phyloP scores from a whole-genome alignment of 1,140 invertebrate species.

The Rhynchophorus ferrugineus region DNA sequence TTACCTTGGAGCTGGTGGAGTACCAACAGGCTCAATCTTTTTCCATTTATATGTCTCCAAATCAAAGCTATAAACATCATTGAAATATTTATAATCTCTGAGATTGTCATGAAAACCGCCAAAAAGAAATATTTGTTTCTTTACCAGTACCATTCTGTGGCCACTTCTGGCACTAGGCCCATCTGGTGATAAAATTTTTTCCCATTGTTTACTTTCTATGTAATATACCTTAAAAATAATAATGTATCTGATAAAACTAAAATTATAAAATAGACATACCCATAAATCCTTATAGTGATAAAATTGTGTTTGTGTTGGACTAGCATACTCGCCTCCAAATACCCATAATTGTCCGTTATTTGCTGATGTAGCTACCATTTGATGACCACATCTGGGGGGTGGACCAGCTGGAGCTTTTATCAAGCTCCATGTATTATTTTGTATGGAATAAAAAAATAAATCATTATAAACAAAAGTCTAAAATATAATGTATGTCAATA shows the following conservation, averaged over 20 bases:
- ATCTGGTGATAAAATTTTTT: constrained; percentile 62
- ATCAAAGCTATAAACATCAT: constrained; percentile 80
- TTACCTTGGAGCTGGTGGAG: constrained; percentile 51
- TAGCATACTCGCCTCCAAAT: constrained; percentile 91
- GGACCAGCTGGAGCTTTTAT: constrained; percentile 73
- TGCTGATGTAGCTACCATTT: constrained; percentile 64
- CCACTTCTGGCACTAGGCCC: constrained; percentile 82
- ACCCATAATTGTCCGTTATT: constrained; percentile 73
- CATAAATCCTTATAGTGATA: constrained; percentile 92
- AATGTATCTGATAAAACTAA: background rate
- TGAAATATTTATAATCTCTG: constrained; percentile 82
- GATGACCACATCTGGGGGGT: constrained; percentile 80
- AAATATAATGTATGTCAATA: too few species aligned
- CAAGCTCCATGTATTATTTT: constrained; percentile 71
- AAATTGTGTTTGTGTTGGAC: constrained; percentile 83
- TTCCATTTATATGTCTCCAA: constrained; percentile 74
- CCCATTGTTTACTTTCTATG: constrained; percentile 74
- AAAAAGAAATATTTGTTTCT: constrained; percentile 78
- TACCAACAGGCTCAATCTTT: constrained; percentile 61
- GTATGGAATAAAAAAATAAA: constrained; percentile 74
- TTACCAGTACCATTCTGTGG: constrained; percentile 75
- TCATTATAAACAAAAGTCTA: constrained; percentile 81
- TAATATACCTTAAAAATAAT: constrained; percentile 13
- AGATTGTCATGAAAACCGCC: constrained; percentile 89
- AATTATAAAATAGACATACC: constrained; percentile 48